phyloP scores from a whole-genome alignment of 2,113 vertebrate genomes.

The Castor canadensis region DNA sequence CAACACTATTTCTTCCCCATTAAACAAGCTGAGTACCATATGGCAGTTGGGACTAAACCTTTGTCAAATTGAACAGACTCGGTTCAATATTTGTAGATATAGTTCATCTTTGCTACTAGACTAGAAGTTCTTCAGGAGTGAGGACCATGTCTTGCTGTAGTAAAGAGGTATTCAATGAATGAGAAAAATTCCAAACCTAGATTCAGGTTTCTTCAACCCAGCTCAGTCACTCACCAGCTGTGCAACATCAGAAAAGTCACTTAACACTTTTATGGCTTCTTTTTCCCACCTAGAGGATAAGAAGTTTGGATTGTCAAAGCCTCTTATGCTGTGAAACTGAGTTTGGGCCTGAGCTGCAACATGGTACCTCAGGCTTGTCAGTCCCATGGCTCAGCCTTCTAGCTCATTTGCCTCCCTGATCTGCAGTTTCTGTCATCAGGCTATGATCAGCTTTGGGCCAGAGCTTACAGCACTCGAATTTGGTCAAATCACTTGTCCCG shows the following conservation, averaged over 20 bases:
- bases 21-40: not conserved
- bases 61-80: not conserved
- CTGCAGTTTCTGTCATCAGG: not conserved
- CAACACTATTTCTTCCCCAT: not conserved
- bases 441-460: not conserved
- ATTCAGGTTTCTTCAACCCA: not conserved
- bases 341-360: not conserved
- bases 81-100: not conserved
- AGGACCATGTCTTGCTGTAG: not conserved
- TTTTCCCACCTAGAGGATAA: not conserved
- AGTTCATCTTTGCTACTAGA: not conserved
- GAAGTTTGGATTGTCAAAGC: not conserved
- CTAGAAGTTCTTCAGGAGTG: not conserved
- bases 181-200: not conserved
- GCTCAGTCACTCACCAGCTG: not conserved
- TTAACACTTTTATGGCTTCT: not conserved
- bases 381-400: no score
- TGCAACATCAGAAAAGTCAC: not conserved
- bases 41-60: constrained; percentile 4
- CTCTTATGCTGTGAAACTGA: not conserved
- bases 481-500: not conserved
- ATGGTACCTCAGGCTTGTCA: not conserved
- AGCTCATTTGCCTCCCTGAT: not conserved
- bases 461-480: not conserved
- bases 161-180: not conserved